These are phyloP conservation scores for Cynaeus angustus DNA, from an alignment of 2,888 invertebrate genomes.

Conservation along the genomic window DNA sequence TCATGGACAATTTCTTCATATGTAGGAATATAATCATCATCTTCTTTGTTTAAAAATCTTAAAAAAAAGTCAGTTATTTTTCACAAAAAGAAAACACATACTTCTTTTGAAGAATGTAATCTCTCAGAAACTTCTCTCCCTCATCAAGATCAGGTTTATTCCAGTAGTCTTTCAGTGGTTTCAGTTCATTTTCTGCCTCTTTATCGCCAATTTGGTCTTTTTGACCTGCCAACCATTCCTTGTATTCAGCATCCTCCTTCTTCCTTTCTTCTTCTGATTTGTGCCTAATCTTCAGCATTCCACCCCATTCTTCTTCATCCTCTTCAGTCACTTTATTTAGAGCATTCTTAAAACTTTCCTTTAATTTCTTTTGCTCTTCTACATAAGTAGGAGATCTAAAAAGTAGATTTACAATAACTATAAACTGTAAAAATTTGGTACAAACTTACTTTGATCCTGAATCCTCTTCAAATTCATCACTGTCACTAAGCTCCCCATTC, in stretches of 20 bases:
- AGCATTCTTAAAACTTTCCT: slow-evolving; percentile 77
- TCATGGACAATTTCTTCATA: slow-evolving; percentile 81
- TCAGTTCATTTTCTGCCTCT: slow-evolving; percentile 78
- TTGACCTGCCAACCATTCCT: slow-evolving; percentile 88
- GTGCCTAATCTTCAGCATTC: slow-evolving; percentile 74
- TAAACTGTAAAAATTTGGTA: slow-evolving; percentile 33
- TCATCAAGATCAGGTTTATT: slow-evolving; percentile 85
- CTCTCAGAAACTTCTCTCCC: slow-evolving; percentile 91
- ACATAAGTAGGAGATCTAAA: slow-evolving; percentile 75
- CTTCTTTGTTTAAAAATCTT: slow-evolving; percentile 73
- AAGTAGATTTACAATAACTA: neutral
- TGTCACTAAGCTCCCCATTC: slow-evolving; percentile 75
- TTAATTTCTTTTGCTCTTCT: slow-evolving; percentile 80
- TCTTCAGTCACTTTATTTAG: slow-evolving; percentile 73
- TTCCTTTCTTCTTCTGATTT: slow-evolving; percentile 74
- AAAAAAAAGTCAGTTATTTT: slow-evolving; percentile 45
- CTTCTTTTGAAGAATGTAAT: slow-evolving; percentile 93
- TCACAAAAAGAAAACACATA: slow-evolving; percentile 65
- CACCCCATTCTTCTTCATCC: slow-evolving; percentile 73
- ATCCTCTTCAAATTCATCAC: slow-evolving; percentile 66
- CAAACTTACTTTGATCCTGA: slow-evolving; percentile 32
- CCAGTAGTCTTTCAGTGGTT: slow-evolving; percentile 89
- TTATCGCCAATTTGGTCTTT: slow-evolving; percentile 76
- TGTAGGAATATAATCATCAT: slow-evolving; percentile 73
- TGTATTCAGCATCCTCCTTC: slow-evolving; percentile 77